phyloP scores from a whole-genome alignment of 2,797 vertebrate species.

The Pampus argenteus region DNA sequence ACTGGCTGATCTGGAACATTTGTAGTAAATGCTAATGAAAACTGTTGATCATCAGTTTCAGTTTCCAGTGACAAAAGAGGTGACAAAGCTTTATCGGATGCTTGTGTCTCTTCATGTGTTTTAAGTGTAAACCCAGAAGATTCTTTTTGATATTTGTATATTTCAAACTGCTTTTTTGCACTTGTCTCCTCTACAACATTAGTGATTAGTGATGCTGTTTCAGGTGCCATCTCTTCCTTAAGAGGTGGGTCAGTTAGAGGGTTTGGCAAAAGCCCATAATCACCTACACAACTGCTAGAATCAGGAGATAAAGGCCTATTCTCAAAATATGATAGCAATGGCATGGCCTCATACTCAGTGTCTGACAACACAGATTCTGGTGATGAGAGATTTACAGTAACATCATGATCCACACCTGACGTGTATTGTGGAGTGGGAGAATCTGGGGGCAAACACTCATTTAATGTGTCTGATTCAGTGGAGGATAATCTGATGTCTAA shows the following conservation, averaged over 20 bases:
- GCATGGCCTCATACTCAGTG: constrained; percentile 24
- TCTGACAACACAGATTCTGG: constrained; percentile 64
- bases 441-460: constrained; percentile 45
- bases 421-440: constrained; percentile 47
- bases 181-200: neutral
- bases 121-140: constrained; percentile 19
- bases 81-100: constrained; percentile 5
- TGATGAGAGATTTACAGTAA: constrained; percentile 46
- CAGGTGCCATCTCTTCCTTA: neutral
- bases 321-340: constrained; percentile 36
- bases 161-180: constrained; percentile 10
- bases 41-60: constrained; percentile 18
- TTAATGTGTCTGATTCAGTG: constrained; percentile 43
- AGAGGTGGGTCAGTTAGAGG: neutral
- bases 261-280: constrained; percentile 12
- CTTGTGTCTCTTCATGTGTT: constrained; percentile 8
- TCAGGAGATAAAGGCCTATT: constrained; percentile 38
- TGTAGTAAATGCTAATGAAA: constrained; percentile 4
- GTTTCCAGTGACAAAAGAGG: constrained; percentile 15
- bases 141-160: constrained; percentile 14
- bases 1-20: constrained; percentile 15
- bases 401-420: constrained; percentile 18
- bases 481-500: constrained; percentile 25
- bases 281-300: constrained; percentile 21
- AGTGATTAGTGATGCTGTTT: neutral